A percentile compares a stretch with the other conserved stretches of the same genome.
These are phyloP conservation scores for Drosophila rubida DNA, from an alignment of 2,888 invertebrate species.

Conservation along the genomic window DNA sequence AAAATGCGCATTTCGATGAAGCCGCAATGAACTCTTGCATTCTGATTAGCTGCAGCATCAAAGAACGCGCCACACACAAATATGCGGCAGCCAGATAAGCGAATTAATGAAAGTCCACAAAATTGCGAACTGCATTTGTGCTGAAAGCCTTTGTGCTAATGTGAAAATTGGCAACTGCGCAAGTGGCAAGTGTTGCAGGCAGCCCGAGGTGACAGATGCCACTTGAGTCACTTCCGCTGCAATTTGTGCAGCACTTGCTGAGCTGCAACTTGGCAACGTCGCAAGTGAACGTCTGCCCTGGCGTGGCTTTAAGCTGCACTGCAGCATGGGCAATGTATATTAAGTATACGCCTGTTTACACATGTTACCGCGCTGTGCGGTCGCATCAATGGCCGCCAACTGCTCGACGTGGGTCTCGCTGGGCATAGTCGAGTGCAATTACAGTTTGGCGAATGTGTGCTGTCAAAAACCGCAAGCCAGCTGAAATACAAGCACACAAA, in stretches of 20 bases:
- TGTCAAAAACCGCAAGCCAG: slow-evolving; percentile 40
- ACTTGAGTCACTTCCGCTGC: slow-evolving; percentile 72
- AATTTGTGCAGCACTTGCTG: slow-evolving; percentile 62
- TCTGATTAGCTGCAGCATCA: slow-evolving; percentile 30
- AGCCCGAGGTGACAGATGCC: slow-evolving; percentile 30
- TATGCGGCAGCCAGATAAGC: background rate
- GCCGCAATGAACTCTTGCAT: slow-evolving; percentile 61
- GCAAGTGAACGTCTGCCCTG: slow-evolving; percentile 72
- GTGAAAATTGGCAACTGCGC: slow-evolving; percentile 49
- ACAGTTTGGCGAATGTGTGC: slow-evolving; percentile 42
- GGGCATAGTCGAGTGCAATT: slow-evolving; percentile 60
- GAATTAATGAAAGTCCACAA: background rate
- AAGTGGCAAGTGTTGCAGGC: slow-evolving; percentile 1
- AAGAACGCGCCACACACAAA: slow-evolving; percentile 1
- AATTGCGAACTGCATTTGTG: background rate
- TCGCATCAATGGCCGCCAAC: slow-evolving; percentile 73
- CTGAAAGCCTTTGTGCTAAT: slow-evolving; percentile 23
- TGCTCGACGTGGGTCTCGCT: slow-evolving; percentile 39
- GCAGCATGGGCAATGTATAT: slow-evolving; percentile 1
- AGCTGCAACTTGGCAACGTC: slow-evolving; percentile 63
- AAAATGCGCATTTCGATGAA: slow-evolving; percentile 77
- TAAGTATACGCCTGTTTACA: slow-evolving; percentile 6
- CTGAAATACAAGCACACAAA: slow-evolving; percentile 40
- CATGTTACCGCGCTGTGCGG: slow-evolving; percentile 50
- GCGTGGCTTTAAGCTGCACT: slow-evolving; percentile 41